These are phyloP conservation scores for Pseudorhiza aurosa DNA, from an alignment of 30 jellyfish, hydroid and myxozoan species.

Conservation along the genomic window DNA sequence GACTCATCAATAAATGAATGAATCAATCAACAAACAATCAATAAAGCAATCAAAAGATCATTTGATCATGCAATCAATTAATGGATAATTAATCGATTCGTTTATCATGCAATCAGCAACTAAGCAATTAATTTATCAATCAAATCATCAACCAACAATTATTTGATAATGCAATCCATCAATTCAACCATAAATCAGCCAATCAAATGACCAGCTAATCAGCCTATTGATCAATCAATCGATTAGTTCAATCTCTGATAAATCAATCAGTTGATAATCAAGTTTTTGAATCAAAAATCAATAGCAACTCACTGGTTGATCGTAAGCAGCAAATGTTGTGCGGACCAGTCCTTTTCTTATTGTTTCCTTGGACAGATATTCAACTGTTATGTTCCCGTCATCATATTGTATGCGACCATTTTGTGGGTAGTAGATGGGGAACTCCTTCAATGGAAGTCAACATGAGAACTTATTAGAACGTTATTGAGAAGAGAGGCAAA, in stretches of 20 bases:
- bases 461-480: background rate
- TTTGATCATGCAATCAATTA: background rate
- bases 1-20: background rate
- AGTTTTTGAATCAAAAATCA: background rate
- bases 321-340: slow-evolving; percentile 17
- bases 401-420: slow-evolving; percentile 29
- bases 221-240: background rate
- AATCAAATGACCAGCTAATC: background rate
- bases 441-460: slow-evolving; percentile 7
- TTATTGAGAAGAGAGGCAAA: background rate
- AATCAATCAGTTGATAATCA: background rate
- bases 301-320: slow-evolving; percentile 41
- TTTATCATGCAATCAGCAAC: background rate
- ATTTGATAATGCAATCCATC: too few relatives aligned
- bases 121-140: background rate
- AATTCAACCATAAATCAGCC: background rate
- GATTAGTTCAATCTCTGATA: background rate
- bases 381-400: slow-evolving; percentile 17
- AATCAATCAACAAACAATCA: background rate
- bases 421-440: slow-evolving; percentile 48
- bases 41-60: background rate
- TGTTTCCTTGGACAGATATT: background rate
- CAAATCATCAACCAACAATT: background rate
- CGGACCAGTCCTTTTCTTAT: slow-evolving; percentile 9
- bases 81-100: background rate